These are phyloP conservation scores for Eulemur macaco DNA, from an alignment of 2,113 vertebrate species.

Conservation along the genomic window DNA sequence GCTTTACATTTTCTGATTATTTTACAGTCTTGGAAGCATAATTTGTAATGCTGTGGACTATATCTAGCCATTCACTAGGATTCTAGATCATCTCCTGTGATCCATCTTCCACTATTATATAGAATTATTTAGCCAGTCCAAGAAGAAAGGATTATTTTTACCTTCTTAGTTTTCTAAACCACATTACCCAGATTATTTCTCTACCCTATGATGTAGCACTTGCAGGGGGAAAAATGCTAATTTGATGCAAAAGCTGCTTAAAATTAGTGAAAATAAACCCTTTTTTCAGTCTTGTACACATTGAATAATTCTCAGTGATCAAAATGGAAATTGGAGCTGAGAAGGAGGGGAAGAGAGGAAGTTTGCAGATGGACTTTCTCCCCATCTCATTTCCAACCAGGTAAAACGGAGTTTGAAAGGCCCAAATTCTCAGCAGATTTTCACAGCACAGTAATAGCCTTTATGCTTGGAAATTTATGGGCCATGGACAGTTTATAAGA, in stretches of 20 bases:
- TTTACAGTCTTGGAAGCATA: slow-evolving; percentile 58
- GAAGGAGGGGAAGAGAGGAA: not conserved
- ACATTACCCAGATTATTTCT: slow-evolving; percentile 22
- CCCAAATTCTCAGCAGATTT: slow-evolving; percentile 88
- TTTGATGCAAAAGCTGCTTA: slow-evolving; percentile 17
- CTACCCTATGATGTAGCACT: not conserved
- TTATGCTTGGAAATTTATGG: slow-evolving; percentile 95
- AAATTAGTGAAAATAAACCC: slow-evolving; percentile 63
- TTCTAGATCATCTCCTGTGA: not conserved
- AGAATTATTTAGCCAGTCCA: not conserved
- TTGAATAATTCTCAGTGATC: slow-evolving; percentile 26
- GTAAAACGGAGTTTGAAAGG: slow-evolving; percentile 84
- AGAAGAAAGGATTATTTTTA: not conserved
- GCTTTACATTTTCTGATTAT: slow-evolving; percentile 55
- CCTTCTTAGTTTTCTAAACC: slow-evolving; percentile 24
- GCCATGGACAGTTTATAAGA: slow-evolving; percentile 97
- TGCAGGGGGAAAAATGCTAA: not conserved
- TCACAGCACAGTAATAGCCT: slow-evolving; percentile 90
- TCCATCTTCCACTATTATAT: not conserved
- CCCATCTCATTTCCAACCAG: slow-evolving; percentile 79
- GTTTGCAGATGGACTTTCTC: slow-evolving; percentile 77
- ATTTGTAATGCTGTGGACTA: slow-evolving; percentile 71
- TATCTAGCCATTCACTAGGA: slow-evolving; percentile 63
- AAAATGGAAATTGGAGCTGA: slow-evolving; percentile 55
- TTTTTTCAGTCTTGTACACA: slow-evolving; percentile 36